Base-by-base conservation (phyloP, 2,797 vertebrate species). In the Tapirus indicus region DNA sequence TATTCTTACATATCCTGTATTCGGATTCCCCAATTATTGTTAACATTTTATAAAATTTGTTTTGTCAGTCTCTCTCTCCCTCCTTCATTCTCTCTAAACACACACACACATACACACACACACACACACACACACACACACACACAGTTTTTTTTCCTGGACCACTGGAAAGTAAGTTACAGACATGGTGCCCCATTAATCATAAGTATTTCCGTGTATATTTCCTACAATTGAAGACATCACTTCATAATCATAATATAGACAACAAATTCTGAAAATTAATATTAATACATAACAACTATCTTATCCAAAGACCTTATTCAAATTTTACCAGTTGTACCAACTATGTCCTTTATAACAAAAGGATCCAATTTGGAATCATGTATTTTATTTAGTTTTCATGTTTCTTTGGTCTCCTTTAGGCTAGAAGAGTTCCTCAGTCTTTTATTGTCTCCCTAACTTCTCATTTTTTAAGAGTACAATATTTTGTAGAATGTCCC, bases 261-360 rank as follows among this genome's bases (percentile, higher is more conserved):
- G 69, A 64, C 18, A 77, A n/a, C n/a, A 91, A 47, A 77, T 90
- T 93, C 60, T 69, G 60, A 93, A 85, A 82, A 35, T 66, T 60
- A 85, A 80, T 69, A 9, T 44, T 20, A 47, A 64, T 27, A 54
- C 27, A 35, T 90, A 23, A 58, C 2, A 44, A 44, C 20, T 52
- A 1, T 80, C 16, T 88, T 88, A 64, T 52, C 47, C 84, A 79
- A 2, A 92, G 78, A 84, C 3, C 5, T 75, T 71, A 71, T 35
- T 62, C 23, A 94, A n/a, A 41, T 52, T 35, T n/a, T 14, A 80
- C 32, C 3, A 41, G 32, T 80, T 62, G 44, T 52, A 16, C 66
- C n/a, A 52, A n/a, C 21, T 64, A 32, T 32, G 16, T 71, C 66
- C 7, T 72, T 44, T 27, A 54, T 71, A 62, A 80, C 58, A n/a